Evolutionary conservation across 2,797 vertebrate genomes (phyloP).

Genomic region (Semotilus atromaculatus): DNA sequence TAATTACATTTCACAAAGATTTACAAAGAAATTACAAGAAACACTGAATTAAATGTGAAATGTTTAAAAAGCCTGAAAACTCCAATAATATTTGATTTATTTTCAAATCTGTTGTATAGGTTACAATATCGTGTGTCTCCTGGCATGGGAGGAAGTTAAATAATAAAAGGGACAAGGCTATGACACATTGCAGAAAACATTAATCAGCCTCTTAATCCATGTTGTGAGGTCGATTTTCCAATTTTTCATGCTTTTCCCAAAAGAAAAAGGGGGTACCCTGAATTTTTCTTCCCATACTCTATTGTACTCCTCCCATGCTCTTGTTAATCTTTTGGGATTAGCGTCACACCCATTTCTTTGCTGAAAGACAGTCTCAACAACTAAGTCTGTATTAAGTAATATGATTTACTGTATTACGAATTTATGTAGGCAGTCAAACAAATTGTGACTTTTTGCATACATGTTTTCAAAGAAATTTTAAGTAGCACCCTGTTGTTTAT

Average conservation of each 20-base stretch:
- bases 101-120: no score
- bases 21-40: background rate
- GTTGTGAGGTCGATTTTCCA: background rate
- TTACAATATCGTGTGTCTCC: background rate
- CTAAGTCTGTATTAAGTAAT: background rate
- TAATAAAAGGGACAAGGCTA: background rate
- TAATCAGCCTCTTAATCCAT: conserved; percentile 8
- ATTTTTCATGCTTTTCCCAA: background rate
- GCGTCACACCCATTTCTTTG: background rate
- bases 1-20: no score
- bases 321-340: background rate
- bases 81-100: background rate
- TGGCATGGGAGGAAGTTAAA: background rate
- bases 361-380: background rate
- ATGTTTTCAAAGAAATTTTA: background rate
- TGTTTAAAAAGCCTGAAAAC: background rate
- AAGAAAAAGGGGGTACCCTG: background rate
- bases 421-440: background rate
- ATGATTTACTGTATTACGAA: background rate
- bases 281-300: background rate
- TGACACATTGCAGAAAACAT: background rate
- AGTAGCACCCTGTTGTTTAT: background rate
- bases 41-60: background rate
- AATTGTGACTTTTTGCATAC: background rate
- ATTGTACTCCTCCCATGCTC: background rate